phyloP scores from a whole-genome alignment of 2,888 invertebrate species.

The Acanthococcus lagerstroemiae region DNA sequence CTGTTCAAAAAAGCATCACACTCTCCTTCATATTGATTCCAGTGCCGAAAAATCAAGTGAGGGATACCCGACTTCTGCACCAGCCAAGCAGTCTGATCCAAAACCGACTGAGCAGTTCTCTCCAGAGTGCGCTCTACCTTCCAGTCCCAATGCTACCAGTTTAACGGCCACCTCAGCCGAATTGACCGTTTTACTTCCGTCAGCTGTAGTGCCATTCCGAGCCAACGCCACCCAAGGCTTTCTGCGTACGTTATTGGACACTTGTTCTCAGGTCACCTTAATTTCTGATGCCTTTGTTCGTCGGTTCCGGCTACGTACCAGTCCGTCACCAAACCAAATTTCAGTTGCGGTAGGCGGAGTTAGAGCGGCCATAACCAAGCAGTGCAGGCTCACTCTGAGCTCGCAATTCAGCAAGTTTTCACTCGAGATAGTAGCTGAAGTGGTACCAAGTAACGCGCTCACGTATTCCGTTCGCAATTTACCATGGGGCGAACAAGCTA shows the following conservation, averaged over 20 bases:
- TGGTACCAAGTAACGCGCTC: not conserved
- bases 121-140: too few species aligned
- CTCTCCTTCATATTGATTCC: not conserved
- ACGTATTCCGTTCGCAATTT: not conserved
- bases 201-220: not conserved
- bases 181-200: not conserved
- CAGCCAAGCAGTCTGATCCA: too few species aligned
- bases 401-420: not conserved
- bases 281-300: not conserved
- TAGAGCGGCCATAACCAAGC: not conserved
- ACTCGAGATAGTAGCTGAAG: not conserved
- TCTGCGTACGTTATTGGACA: not conserved
- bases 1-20: not conserved
- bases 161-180: too few species aligned
- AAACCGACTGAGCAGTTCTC: too few species aligned
- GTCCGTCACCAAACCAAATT: not conserved
- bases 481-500: not conserved
- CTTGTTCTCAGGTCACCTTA: not conserved
- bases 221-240: not conserved
- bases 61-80: too few species aligned
- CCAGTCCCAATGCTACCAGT: too few species aligned
- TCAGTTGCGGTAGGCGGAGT: not conserved
- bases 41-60: too few species aligned
- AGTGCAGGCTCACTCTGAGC: not conserved
- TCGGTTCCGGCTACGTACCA: not conserved